Evolutionary conservation across 2,797 vertebrate species (phyloP).

Genomic region (Schizothorax lantsangensis): DNA sequence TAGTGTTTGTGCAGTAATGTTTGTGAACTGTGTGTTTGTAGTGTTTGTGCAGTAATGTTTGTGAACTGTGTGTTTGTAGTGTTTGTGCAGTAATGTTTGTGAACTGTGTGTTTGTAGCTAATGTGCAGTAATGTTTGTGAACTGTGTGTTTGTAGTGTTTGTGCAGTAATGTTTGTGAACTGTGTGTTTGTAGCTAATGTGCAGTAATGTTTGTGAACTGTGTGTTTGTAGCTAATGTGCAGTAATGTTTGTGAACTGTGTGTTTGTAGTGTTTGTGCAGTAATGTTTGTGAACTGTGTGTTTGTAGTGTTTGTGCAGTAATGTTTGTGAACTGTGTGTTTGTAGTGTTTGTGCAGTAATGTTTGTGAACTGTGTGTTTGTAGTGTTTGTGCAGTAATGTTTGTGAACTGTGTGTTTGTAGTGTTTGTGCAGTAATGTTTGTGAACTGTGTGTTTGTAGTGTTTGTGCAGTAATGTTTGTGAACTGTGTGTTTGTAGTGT

Average conservation of each 20-base stretch:
- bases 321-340: neutral
- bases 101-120: conserved; percentile 69
- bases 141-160: conserved; percentile 74
- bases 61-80: conserved; percentile 66
- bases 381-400: conserved; percentile 78
- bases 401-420: conserved; percentile 58
- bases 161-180: conserved; percentile 57
- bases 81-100: conserved; percentile 70
- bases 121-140: conserved; percentile 67
- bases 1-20: conserved; percentile 78
- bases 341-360: conserved; percentile 77
- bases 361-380: neutral
- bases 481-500: conserved; percentile 69
- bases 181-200: conserved; percentile 77
- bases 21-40: conserved; percentile 58
- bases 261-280: conserved; percentile 78
- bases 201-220: neutral
- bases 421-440: conserved; percentile 74
- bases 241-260: neutral
- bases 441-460: conserved; percentile 66
- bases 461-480: conserved; percentile 70
- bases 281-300: neutral
- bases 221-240: conserved; percentile 78
- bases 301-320: conserved; percentile 77
- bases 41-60: conserved; percentile 74